phyloP scores from a whole-genome alignment of 2,113 vertebrate genomes.

The Oncorhynchus tshawytscha region DNA sequence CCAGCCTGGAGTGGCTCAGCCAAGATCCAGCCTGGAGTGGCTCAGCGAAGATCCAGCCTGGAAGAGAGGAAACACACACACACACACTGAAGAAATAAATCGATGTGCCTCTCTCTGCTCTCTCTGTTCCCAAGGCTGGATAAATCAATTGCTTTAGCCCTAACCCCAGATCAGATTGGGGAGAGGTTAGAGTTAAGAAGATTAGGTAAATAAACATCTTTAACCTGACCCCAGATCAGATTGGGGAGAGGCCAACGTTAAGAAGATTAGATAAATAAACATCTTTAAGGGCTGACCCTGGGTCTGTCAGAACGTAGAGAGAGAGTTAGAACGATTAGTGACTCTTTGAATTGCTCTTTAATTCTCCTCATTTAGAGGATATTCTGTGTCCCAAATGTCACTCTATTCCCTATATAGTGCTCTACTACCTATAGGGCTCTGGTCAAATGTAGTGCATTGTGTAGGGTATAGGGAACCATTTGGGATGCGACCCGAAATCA shows the following conservation, averaged over 20 bases:
- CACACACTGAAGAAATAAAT: conserved; percentile 22
- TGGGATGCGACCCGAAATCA: no score
- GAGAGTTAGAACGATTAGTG: conserved; percentile 56
- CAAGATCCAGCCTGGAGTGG: no score
- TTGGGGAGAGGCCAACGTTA: neutral
- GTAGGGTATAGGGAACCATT: no score
- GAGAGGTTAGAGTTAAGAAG: neutral
- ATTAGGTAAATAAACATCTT: conserved; percentile 55
- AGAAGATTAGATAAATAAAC: conserved; percentile 54
- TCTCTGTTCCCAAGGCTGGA: conserved; percentile 48
- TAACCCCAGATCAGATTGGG: conserved; percentile 50
- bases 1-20: no score
- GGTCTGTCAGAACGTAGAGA: conserved; percentile 26
- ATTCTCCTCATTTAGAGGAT: conserved; percentile 47
- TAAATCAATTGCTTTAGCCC: conserved; percentile 49
- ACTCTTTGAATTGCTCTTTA: conserved; percentile 54
- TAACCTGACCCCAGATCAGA: conserved; percentile 49
- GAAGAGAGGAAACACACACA: conserved; percentile 4
- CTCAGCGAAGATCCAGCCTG: no score
- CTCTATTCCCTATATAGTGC: no score
- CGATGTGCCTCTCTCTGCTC: conserved; percentile 17
- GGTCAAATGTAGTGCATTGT: no score
- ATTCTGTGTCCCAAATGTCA: no score
- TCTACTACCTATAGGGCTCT: no score
- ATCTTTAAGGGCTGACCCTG: conserved; percentile 37